Base-by-base conservation (phyloP, 1,140 invertebrate species). In the Sitophilus oryzae region DNA sequence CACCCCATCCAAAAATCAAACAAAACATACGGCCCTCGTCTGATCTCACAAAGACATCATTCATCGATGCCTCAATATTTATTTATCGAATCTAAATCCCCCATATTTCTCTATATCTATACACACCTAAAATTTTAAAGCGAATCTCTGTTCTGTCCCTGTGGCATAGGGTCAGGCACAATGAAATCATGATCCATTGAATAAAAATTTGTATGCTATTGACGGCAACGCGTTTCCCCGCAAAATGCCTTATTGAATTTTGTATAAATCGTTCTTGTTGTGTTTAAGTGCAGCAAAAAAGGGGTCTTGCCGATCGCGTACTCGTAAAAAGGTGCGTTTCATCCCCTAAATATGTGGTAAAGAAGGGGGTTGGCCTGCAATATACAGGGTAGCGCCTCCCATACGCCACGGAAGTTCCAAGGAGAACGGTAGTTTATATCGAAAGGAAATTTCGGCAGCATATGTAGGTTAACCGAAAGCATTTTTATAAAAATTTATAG, bases 181-280 rank as follows among this genome's bases (percentile, higher is more conserved):
- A 53, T 46, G 42, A 42, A 53, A 53, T 53, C 42, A 45, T 38
- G 34, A 42, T 53, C 51, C 40, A 53, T 53, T 53, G 42, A 53
- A 38, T 37, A 38, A 2, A 53, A 53, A 53, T 53, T 53, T 53
- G 51, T 53, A 37, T 45, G 42, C 51, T 18, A 46, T 53, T 53
- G 35, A 53, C 38, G 34, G 34, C 21, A n/a, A n/a, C 11, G 15
- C 20, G 5, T n/a, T 19, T 43, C 38, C 30, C 14, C 21, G 20
- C 25, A 43, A 43, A 43, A 43, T 52, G 19, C 21, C 38, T 43
- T 52, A 52, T 52, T 34, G 30, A 38, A 49, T 37, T 40, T 35
- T 47, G 19, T 36, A 38, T 38, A 36, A 44, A 44, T 44, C 42
- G 42, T 20, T 44, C 16, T 8, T 3, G 19, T 44, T 23, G 20